Base-by-base conservation (phyloP, 2,888 invertebrate genomes). In the Chrysolina oricalcia region DNA sequence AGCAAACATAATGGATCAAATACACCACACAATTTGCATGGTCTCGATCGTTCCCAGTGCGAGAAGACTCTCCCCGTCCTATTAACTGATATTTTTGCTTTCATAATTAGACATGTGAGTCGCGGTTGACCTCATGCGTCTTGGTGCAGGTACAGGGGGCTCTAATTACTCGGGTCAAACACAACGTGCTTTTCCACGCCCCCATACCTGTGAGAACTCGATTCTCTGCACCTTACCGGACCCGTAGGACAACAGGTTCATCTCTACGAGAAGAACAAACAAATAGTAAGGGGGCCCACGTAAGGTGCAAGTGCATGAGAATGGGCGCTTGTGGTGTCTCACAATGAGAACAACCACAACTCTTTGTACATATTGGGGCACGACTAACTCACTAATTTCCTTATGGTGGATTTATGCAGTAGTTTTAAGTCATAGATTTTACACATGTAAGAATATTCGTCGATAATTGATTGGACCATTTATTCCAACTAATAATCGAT, bases 101-200 rank as follows among this genome's bases (percentile, higher is more conserved):
- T 74, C 64, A 67, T 78, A 78, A 78, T 78, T 78, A 78, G 78
- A 78, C 76, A 78, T 78, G 78, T 78, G 78, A 78, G 76, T 73
- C 73, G 75, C 56, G 81, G 77, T 76, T 83, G 84, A 85, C 85
- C 85, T 83, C 81, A 50, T 50, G 46, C 66, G 46, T 46, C 56
- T 46, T 19, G 48, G 64, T 64, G 79, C 76, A 79, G 80, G 82
- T 73, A 77, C 73, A 81, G 83, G 84, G 82, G 85, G 87, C 86
- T 84, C 87, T 87, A 87, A 87, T 87, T 87, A 87, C 84, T 84
- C 63, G 85, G 87, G 87, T 87, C 87, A 87, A 86, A 84, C 85
- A 84, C 85, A 83, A 84, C 87, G 86, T 87, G 87, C 84, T 81
- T 80, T 81, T 83, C 81, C 86, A 85, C 87, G 87, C 87, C 87